phyloP scores from a whole-genome alignment of 2,797 vertebrate species.

The Diplodus puntazzo region DNA sequence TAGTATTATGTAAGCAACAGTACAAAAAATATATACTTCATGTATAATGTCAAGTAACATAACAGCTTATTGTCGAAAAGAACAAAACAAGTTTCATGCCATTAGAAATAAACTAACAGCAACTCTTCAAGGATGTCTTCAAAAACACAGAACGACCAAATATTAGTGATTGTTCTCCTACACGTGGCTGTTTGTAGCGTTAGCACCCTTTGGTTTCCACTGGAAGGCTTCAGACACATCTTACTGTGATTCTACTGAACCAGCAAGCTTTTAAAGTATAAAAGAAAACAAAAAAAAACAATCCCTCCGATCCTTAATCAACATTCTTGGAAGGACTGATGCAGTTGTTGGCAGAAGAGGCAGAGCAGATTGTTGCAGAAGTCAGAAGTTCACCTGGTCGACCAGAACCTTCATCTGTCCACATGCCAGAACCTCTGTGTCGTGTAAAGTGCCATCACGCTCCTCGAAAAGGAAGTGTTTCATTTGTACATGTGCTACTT shows the following conservation, averaged over 20 bases:
- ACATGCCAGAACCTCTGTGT: slow-evolving; percentile 6
- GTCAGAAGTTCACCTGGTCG: slow-evolving; percentile 1
- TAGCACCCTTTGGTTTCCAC: slow-evolving; percentile 36
- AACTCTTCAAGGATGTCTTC: neutral
- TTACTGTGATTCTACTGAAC: neutral
- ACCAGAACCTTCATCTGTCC: slow-evolving; percentile 1
- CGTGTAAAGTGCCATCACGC: slow-evolving; percentile 38
- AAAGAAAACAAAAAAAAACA: neutral
- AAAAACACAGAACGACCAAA: slow-evolving; percentile 1
- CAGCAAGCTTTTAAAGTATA: neutral
- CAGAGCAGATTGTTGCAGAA: slow-evolving; percentile 20
- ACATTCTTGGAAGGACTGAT: neutral
- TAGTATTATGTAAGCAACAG: slow-evolving; percentile 15
- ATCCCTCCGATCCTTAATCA: neutral
- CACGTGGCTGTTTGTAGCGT: neutral
- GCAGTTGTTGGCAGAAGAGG: slow-evolving; percentile 16
- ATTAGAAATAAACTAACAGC: neutral
- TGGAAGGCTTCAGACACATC: neutral
- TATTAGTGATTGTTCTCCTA: slow-evolving; percentile 6
- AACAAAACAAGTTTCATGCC: neutral
- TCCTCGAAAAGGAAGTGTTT: neutral
- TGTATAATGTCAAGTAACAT: slow-evolving; percentile 23
- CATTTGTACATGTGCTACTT: slow-evolving; percentile 3
- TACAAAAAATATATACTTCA: slow-evolving; percentile 28
- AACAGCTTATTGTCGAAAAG: slow-evolving; percentile 35